These are phyloP conservation scores for Leucozona laternaria DNA, from an alignment of 2,888 invertebrate species.

Conservation along the genomic window DNA sequence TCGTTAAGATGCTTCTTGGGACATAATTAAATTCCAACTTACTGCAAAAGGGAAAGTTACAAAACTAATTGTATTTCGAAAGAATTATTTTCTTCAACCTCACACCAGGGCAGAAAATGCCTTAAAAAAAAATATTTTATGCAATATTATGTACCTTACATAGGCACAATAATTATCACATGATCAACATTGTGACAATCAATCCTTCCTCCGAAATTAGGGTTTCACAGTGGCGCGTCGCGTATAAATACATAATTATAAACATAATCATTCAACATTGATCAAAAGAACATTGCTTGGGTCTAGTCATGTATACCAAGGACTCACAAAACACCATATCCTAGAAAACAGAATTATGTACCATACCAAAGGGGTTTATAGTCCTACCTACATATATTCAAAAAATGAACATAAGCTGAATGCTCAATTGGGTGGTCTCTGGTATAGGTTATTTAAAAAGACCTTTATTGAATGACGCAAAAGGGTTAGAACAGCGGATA, in stretches of 20 bases:
- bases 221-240: neutral
- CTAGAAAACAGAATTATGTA: slow-evolving; percentile 1
- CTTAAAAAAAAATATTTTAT: neutral
- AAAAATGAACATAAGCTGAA: neutral
- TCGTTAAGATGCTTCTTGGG: slow-evolving; percentile 8
- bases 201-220: neutral
- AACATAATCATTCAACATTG: neutral
- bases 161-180: neutral
- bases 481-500: neutral
- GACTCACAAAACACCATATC: neutral
- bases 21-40: slow-evolving; percentile 21
- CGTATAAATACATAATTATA: neutral
- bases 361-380: slow-evolving; percentile 9
- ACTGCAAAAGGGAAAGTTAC: neutral
- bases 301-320: neutral
- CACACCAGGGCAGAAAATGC: neutral
- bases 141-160: neutral
- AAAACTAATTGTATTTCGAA: slow-evolving; percentile 1
- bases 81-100: neutral
- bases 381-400: neutral
- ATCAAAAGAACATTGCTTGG: neutral
- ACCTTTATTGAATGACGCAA: neutral
- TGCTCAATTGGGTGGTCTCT: neutral
- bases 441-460: neutral
- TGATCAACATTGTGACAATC: neutral